Base-by-base conservation (phyloP, 2,888 invertebrate genomes). In the Acleris sparsana region DNA sequence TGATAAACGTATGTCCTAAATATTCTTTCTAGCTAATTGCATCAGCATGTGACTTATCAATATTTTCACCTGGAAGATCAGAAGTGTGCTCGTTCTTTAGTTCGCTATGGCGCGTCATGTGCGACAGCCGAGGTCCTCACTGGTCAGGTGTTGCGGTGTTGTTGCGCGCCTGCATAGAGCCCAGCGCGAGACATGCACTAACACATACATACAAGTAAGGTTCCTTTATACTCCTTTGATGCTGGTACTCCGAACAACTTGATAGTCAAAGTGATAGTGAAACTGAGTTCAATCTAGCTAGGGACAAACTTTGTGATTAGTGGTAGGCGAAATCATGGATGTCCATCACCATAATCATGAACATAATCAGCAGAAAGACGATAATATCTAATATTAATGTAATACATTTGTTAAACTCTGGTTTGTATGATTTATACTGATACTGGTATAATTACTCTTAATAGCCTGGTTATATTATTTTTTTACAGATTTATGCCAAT, bases 71-170 rank as follows among this genome's bases (percentile, higher is more conserved):
- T 44, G 94, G 94, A 18, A 93, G 93, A 5, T 93, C 93, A 18
- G 93, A 94, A 72, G 94, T 94, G 2, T 93, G 94, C 57, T 94
- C 95, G 53, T 95, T 96, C 87, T 96, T 95, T 81, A 94, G 94
- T 53, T 94, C 94, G 29, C 81, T 96, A 57, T 94, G 95, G 85
- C 93, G 95, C 56, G 92, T 95, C 18, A 94, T 96, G 93, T 93
- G 93, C 39, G 92, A 91, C 67, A 83, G 93, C 1, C 87, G 94
- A 52, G 94, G 94, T 0, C 93, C 94, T 0, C 93, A 95, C 46
- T 96, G 96, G 96, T 93, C 93, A 17, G 94, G 94, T 5, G 87
- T 96, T 0, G 94, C 94, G n/a, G 95, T 95, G 49, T 83, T 96
- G 33, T 89, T 94, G 20, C 93, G 94, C 63, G 95, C 94, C 4